Conservation (phyloP, 1,140 invertebrate genomes). For the Diorhabda elongata region DNA sequence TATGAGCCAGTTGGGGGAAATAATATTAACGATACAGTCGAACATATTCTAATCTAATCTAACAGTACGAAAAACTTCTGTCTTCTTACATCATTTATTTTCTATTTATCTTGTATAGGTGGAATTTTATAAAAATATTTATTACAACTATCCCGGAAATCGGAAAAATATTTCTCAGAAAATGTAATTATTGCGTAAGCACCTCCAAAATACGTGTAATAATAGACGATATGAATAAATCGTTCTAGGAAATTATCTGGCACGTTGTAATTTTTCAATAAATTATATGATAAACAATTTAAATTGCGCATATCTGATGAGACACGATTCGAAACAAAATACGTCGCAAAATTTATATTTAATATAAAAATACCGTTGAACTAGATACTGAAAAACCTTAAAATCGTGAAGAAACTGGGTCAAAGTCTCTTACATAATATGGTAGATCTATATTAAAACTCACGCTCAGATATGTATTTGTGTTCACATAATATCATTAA, state of each 20-base stretch:
- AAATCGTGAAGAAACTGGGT: slow-evolving; percentile 27
- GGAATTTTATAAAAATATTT: no score
- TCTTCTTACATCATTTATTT: no score
- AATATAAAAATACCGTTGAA: slow-evolving; percentile 18
- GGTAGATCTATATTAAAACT: slow-evolving; percentile 21
- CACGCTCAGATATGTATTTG: slow-evolving; percentile 13
- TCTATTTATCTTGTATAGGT: no score
- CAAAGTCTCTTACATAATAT: slow-evolving; percentile 35
- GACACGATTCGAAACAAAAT: slow-evolving; percentile 11
- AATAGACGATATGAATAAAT: slow-evolving; percentile 5
- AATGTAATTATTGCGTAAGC: neutral
- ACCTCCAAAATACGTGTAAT: neutral
- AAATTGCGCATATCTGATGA: slow-evolving; percentile 17
- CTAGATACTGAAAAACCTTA: slow-evolving; percentile 14
- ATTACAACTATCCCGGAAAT: slow-evolving; percentile 4
- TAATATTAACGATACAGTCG: no score
- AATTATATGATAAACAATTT: slow-evolving; percentile 12
- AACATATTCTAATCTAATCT: no score
- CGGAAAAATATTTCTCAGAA: slow-evolving; percentile 9
- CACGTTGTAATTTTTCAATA: slow-evolving; percentile 6
- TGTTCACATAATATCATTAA: slow-evolving; percentile 8
- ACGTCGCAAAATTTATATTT: slow-evolving; percentile 25
- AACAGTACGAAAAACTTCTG: no score
- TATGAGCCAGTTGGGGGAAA: no score
- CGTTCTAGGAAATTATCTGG: slow-evolving; percentile 4